phyloP scores from a whole-genome alignment of 2,797 vertebrate species.

The Erethizon dorsatum region DNA sequence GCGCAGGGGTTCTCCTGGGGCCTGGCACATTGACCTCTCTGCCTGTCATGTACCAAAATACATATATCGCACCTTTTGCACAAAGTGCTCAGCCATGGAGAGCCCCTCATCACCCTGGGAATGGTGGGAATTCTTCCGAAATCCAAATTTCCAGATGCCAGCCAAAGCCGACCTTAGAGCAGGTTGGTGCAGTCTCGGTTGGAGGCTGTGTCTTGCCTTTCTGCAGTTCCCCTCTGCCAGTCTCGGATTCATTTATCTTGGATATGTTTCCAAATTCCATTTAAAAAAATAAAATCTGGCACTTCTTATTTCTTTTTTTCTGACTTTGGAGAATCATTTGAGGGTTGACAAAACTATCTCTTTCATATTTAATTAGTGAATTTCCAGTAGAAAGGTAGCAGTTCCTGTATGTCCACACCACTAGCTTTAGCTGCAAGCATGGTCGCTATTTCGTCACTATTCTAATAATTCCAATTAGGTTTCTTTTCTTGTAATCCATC shows the following conservation, averaged over 20 bases:
- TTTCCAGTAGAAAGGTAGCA: neutral
- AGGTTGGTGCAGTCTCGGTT: neutral
- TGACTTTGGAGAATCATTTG: neutral
- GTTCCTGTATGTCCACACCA: accelerated
- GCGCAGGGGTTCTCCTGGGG: neutral
- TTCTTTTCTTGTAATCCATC: neutral
- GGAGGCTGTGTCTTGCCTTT: no score
- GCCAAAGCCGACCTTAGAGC: neutral
- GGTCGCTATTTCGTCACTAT: neutral
- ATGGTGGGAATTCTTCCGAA: neutral
- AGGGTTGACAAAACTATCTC: neutral
- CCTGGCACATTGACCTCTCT: no score
- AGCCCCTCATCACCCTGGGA: neutral
- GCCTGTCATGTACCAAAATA: neutral
- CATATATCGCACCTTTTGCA: no score
- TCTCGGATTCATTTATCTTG: neutral
- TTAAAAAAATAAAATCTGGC: neutral
- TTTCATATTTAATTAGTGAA: neutral
- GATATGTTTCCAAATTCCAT: neutral
- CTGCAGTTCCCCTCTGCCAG: no score
- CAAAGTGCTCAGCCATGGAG: neutral
- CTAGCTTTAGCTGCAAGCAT: neutral
- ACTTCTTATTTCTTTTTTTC: neutral
- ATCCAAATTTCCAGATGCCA: neutral
- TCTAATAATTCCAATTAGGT: neutral